phyloP scores from a whole-genome alignment of 2,113 vertebrate genomes.

The Potamarius usumacintae region DNA sequence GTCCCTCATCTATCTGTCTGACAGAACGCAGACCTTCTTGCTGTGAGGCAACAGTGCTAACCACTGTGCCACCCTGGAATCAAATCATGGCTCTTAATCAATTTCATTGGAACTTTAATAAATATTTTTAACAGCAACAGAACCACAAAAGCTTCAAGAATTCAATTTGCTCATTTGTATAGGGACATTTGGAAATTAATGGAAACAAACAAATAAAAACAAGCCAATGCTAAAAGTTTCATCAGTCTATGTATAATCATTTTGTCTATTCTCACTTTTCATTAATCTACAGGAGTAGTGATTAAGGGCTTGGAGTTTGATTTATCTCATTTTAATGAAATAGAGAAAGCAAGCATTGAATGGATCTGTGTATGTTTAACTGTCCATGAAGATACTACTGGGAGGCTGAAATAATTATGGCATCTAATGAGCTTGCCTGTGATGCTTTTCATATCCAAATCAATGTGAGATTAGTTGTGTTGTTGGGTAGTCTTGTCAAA shows the following conservation, averaged over 20 bases:
- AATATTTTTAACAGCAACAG: not conserved
- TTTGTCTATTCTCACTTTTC: not conserved
- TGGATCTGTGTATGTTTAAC: conserved; percentile 14
- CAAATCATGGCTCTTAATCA: not conserved
- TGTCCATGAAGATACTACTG: conserved; percentile 8
- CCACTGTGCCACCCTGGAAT: not conserved
- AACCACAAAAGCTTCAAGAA: not conserved
- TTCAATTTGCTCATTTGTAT: no score
- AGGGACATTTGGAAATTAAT: not conserved
- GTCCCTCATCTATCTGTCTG: no score
- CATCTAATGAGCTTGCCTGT: conserved; percentile 19
- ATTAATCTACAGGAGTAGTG: not conserved
- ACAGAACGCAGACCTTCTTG: no score
- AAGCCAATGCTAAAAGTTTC: not conserved
- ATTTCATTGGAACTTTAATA: not conserved
- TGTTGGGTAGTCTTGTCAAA: not conserved
- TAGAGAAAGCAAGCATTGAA: not conserved
- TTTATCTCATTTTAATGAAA: conserved; percentile 14
- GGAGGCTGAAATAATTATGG: conserved; percentile 15
- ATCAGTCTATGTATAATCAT: not conserved
- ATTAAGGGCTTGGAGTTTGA: conserved; percentile 18
- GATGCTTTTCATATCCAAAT: conserved; percentile 20
- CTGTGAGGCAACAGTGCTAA: no score
- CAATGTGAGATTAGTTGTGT: not conserved
- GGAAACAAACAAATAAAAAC: not conserved